These are phyloP conservation scores for Rutpela maculata DNA, from an alignment of 2,888 invertebrate genomes.

Conservation along the genomic window DNA sequence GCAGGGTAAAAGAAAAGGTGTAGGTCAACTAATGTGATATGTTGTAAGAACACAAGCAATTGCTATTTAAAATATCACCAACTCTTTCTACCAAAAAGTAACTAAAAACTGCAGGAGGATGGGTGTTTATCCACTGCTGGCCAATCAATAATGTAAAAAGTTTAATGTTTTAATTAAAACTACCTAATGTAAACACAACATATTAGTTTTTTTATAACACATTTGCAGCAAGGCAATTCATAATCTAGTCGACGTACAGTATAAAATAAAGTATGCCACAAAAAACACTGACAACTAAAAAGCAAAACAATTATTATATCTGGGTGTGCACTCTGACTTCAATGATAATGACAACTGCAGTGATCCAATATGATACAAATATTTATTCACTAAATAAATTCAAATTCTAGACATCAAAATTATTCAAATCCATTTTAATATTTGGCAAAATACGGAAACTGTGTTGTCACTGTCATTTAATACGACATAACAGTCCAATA, in stretches of 20 bases:
- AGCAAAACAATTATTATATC: slow-evolving; percentile 60
- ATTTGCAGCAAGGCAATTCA: slow-evolving; percentile 66
- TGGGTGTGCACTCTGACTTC: slow-evolving; percentile 58
- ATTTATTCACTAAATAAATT: no score
- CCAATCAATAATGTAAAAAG: slow-evolving; percentile 60
- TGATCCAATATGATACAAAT: background rate
- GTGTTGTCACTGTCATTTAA: background rate
- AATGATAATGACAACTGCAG: slow-evolving; percentile 41
- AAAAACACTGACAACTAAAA: slow-evolving; percentile 72
- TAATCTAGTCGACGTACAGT: slow-evolving; percentile 64
- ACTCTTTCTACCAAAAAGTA: slow-evolving; percentile 65
- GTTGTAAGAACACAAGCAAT: slow-evolving; percentile 64
- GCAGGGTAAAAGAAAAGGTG: slow-evolving; percentile 57
- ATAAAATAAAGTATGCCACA: slow-evolving; percentile 66
- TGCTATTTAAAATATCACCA: slow-evolving; percentile 73
- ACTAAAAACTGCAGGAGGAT: slow-evolving; percentile 65
- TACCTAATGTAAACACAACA: slow-evolving; percentile 53
- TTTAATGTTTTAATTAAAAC: slow-evolving; percentile 53
- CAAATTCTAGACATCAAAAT: no score
- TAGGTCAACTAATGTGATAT: slow-evolving; percentile 46
- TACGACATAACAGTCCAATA: background rate
- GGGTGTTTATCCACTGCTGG: slow-evolving; percentile 71
- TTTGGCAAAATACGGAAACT: no score
- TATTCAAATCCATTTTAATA: no score
- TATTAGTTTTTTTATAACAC: slow-evolving; percentile 56